Evolutionary conservation across 2,113 vertebrate species (phyloP), one percentile per base, ranked within the genome.

Genomic region (Malurus elegans): DNA sequence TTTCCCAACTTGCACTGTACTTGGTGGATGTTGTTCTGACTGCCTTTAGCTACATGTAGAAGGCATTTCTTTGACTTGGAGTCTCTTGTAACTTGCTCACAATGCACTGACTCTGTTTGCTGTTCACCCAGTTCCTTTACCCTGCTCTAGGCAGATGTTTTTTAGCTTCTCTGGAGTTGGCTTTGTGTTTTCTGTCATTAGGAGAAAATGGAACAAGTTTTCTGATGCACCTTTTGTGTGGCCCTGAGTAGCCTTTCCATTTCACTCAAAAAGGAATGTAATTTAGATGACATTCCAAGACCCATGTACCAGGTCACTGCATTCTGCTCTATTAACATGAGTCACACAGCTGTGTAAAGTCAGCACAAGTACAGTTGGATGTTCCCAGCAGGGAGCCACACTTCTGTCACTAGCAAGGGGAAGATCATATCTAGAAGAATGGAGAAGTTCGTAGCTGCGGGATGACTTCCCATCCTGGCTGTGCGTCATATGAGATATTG

Each of bases 1-100:
- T 74, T 92, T 93, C 66, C 74, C 84, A 86, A 79, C 67, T 91
- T 95, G 92, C 64, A 78, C 80, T 94, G 47, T 83, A 32, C 57
- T 65, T 36, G 89, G 83, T 92, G 67, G 87, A 86, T 88, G 21
- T 93, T 62, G 51, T 53, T 91, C 91, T 88, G 4, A 65, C 79
- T 86, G 75, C 88, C 82, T 95, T 87, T 81, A 69, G 50, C 61
- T 79, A 60, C 51, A 88, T 79, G 40, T 47, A n/a, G 42, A 47
- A 93, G 79, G 79, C 29, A 32, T 94, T 76, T 70, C 31, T 56
- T 89, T 44, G 79, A 48, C 61, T 80, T 66, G 53, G 85, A 64
- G 42, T 71, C 60, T 88, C 29, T 66, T 38, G 34, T 83, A 81
- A 65, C 60, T 90, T 81, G 75, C 61, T 81, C 58, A 48, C 10